These are phyloP conservation scores for Mythimna vitellina DNA, from an alignment of 2,888 invertebrate genomes.

Conservation along the genomic window DNA sequence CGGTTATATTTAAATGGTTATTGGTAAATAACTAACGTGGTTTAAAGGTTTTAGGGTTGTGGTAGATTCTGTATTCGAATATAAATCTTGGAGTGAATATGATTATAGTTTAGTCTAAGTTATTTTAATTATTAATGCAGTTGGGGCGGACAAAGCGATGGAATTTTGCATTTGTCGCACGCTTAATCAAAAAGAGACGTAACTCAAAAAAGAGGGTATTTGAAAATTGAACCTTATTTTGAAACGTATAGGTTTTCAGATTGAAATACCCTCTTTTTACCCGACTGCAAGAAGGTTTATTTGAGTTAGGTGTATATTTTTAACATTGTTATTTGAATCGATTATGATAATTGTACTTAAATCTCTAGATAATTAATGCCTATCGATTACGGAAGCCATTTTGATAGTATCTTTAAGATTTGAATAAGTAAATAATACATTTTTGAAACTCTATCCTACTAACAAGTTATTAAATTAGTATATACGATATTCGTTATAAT, in stretches of 20 bases:
- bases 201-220: too few species aligned
- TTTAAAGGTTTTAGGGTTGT: constrained; percentile 6
- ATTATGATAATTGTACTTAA: not conserved
- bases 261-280: too few species aligned
- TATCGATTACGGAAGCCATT: constrained; percentile 7
- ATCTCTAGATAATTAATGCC: not conserved
- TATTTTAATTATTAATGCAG: constrained; percentile 6
- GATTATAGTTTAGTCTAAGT: not conserved
- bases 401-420: constrained; percentile 7
- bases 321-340: not conserved
- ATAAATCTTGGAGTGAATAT: constrained; percentile 6
- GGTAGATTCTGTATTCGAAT: constrained; percentile 2
- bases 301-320: too few species aligned
- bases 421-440: constrained; percentile 12
- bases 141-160: not conserved
- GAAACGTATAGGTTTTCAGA: too few species aligned
- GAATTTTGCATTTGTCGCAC: not conserved
- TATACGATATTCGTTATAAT: not conserved
- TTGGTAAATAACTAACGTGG: constrained; percentile 33
- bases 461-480: constrained; percentile 3
- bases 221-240: too few species aligned
- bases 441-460: constrained; percentile 30
- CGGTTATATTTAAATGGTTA: constrained; percentile 39
- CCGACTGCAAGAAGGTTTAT: too few species aligned
- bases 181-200: too few species aligned